Evolutionary conservation across 23 tunicate species (phyloP).

Genomic region (Trididemnum clinides): DNA sequence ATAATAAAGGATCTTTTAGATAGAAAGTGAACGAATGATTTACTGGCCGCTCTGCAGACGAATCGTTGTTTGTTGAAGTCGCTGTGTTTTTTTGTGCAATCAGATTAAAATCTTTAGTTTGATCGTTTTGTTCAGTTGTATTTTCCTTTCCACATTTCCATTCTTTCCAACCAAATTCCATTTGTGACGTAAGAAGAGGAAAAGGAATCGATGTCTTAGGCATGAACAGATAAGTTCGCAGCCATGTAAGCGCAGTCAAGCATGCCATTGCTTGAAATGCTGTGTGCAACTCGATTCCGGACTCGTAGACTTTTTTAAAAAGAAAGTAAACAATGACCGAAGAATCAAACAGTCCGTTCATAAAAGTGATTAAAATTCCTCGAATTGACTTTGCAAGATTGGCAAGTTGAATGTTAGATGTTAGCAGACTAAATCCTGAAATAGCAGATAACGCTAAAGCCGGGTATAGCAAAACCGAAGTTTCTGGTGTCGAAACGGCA

Average conservation of each 20-base stretch:
- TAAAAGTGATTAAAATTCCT: constrained; percentile 39
- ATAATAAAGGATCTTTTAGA: constrained; percentile 1
- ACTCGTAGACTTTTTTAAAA: constrained; percentile 38
- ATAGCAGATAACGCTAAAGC: constrained; percentile 34
- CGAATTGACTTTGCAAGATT: constrained; percentile 33
- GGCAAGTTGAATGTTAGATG: constrained; percentile 55
- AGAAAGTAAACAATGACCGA: constrained; percentile 39
- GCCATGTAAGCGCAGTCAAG: constrained; percentile 31
- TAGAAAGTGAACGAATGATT: background rate
- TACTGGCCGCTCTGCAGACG: no score
- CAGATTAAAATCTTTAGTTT: no score
- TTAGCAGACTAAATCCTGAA: constrained; percentile 37
- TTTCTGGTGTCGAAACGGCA: constrained; percentile 25
- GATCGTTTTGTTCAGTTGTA: background rate
- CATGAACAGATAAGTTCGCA: constrained; percentile 47
- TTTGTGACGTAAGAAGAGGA: background rate
- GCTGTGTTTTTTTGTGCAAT: no score
- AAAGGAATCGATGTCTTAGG: constrained; percentile 41
- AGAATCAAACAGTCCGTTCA: constrained; percentile 59
- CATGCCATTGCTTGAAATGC: constrained; percentile 37
- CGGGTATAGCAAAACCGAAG: constrained; percentile 46
- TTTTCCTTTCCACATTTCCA: background rate
- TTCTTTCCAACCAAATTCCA: background rate
- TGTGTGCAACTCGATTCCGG: constrained; percentile 5
- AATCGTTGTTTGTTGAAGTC: no score